These are phyloP conservation scores for Zoanthus sociatus DNA, from an alignment of 92 coral and sea anemone genomes.

Conservation along the genomic window DNA sequence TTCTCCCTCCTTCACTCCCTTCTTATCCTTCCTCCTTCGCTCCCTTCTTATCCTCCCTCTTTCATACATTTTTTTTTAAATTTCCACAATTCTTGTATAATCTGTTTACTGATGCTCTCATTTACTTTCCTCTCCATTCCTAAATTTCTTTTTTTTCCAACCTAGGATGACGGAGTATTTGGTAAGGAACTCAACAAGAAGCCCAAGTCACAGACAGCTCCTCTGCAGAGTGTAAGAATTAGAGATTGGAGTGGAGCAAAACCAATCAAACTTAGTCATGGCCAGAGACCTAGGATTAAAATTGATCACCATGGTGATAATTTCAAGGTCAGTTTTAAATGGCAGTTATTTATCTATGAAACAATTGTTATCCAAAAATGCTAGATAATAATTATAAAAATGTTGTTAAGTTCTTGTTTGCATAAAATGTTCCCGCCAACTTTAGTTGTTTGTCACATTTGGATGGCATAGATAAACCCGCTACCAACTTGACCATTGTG, in stretches of 20 bases:
- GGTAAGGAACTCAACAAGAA: constrained; percentile 85
- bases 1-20: not conserved
- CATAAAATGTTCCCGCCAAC: too few species aligned
- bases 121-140: not conserved
- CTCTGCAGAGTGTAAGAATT: constrained; percentile 66
- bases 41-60: not conserved
- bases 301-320: not conserved
- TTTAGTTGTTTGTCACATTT: too few species aligned
- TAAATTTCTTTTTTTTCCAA: constrained; percentile 1
- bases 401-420: too few species aligned
- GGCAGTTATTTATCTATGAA: too few species aligned
- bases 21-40: not conserved
- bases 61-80: not conserved
- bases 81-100: too few species aligned
- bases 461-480: too few species aligned
- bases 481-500: too few species aligned
- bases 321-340: not conserved
- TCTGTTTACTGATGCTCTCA: not conserved
- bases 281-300: constrained; percentile 76
- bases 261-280: constrained; percentile 91
- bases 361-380: too few species aligned
- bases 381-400: too few species aligned
- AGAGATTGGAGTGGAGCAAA: constrained; percentile 79
- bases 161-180: constrained; percentile 80
- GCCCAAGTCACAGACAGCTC: constrained; percentile 43